phyloP scores from a whole-genome alignment of 2,797 vertebrate species.

The Sternotherus odoratus region DNA sequence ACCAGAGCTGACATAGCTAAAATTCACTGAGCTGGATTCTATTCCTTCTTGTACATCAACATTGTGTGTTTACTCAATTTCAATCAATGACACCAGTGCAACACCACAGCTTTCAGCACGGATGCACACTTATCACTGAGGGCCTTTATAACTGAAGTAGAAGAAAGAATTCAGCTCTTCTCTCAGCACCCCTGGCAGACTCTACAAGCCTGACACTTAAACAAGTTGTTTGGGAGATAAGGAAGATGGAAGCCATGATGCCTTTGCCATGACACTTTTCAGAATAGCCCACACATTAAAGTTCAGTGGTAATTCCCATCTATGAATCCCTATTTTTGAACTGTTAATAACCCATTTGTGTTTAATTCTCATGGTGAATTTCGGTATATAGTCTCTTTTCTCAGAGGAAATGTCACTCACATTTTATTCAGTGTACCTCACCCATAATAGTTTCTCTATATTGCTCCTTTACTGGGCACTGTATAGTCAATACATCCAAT shows the following conservation, averaged over 20 bases:
- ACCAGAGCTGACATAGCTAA: background rate
- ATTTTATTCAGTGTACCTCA: conserved; percentile 9
- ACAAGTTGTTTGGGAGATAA: background rate
- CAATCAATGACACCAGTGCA: background rate
- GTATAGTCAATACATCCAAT: background rate
- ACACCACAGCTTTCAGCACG: background rate
- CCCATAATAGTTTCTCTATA: background rate
- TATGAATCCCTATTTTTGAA: background rate
- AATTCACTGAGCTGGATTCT: background rate
- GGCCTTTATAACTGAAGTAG: background rate
- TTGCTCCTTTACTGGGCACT: conserved; percentile 14
- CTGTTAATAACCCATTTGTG: conserved; percentile 38
- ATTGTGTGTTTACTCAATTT: background rate
- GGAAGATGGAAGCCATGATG: background rate
- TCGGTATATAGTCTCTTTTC: background rate
- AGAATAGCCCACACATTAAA: background rate
- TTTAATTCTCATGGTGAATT: background rate
- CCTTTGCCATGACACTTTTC: background rate
- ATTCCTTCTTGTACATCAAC: background rate
- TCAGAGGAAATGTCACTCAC: conserved; percentile 8
- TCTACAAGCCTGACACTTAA: background rate
- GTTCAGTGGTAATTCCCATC: conserved; percentile 5
- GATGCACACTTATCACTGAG: background rate
- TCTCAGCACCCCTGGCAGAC: background rate
- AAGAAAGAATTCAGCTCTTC: background rate